Base-by-base conservation (phyloP, 1,140 invertebrate genomes). In the Heterodera carotae region DNA sequence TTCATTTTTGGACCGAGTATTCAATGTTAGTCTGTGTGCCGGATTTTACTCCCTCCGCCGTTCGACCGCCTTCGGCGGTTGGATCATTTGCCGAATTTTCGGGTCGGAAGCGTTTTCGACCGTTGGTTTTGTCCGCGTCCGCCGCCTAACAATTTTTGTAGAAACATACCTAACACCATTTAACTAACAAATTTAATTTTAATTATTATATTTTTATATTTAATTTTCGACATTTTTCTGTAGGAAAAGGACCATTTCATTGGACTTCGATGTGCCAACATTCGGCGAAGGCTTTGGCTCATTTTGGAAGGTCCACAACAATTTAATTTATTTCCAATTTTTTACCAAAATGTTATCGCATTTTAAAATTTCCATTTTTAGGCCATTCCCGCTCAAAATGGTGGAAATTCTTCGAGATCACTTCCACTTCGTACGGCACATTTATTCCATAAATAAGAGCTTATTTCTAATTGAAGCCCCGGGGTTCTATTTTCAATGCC, bases 191-290 rank as follows among this genome's bases (percentile, higher is more conserved):
- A 66, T 70, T 33, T 66, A 70, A 33, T 71, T 71, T 66, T n/a
- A 48, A n/a, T 5, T 33, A 12, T 70, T 71, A 5, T 15, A 3
- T 39, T 29, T 73, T 10, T 34, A 70, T 36, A 18, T 59, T 73
- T 6, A 18, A 18, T 27, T 36, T 60, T n/a, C 22, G 22, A 7
- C 31, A 43, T 77, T 33, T 82, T 79, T 34, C 71, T 80, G 68
- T 29, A 86, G 85, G 85, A 86, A 36, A 87, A 86, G 76, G 85
- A 86, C 64, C 85, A 86, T 69, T 86, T 86, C 76, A 85, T 86
- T 68, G 85, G 85, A 10, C 73, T 86, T n/a, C 60, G 81, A 76
- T 88, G 83, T 69, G 86, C 85, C 18, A 86, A 86, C 56, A 27
- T 86, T 12, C 79, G 85, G 39, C 69, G 86, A 15, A 71, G 86